Conservation (phyloP, 2,797 vertebrate species). For the Pelodytes ibericus region DNA sequence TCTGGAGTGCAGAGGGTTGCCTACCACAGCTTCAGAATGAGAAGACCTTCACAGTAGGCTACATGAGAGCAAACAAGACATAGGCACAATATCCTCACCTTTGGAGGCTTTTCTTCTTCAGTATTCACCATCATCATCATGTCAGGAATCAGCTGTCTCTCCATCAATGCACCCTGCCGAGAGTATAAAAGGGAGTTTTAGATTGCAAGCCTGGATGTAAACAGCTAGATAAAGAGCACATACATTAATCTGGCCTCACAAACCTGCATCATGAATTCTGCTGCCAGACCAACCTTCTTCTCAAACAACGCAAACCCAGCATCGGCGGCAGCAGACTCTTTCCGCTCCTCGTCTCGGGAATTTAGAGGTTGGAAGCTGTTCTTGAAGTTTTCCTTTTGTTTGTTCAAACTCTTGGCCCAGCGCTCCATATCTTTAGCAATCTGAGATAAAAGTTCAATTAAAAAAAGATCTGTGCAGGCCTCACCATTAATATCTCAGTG, state of each 20-base stretch:
- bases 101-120: constrained; percentile 86
- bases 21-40: too few species aligned
- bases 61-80: too few species aligned
- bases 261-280: background rate
- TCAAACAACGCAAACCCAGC: constrained; percentile 95
- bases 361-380: constrained; percentile 93
- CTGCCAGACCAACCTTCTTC: constrained; percentile 85
- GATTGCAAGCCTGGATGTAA: background rate
- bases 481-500: too few species aligned
- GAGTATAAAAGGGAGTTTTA: background rate
- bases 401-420: constrained; percentile 98
- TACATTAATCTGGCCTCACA: background rate
- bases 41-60: too few species aligned
- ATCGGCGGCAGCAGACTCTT: constrained; percentile 93
- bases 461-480: background rate
- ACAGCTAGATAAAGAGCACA: background rate
- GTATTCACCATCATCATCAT: constrained; percentile 75
- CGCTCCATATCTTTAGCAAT: constrained; percentile 99
- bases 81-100: too few species aligned
- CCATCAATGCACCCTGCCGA: constrained; percentile 78
- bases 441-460: constrained; percentile 62
- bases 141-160: constrained; percentile 86
- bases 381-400: constrained; percentile 97
- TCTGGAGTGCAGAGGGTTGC: too few species aligned
- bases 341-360: constrained; percentile 83